phyloP scores from a whole-genome alignment of 1,140 invertebrate genomes.

The Pollicipes pollicipes region DNA sequence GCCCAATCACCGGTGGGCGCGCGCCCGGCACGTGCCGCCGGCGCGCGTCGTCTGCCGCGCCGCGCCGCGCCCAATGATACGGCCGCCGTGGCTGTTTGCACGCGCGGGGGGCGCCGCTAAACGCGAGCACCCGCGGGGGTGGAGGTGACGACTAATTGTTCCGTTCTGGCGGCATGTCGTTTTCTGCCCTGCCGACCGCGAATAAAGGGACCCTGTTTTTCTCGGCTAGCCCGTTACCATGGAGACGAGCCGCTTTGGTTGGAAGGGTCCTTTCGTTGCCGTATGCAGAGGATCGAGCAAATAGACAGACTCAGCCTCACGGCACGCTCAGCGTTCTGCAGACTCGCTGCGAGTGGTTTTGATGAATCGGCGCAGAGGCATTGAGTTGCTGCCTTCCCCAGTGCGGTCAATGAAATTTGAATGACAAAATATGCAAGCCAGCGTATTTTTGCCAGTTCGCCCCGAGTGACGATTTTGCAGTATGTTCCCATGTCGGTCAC shows the following conservation, averaged over 20 bases:
- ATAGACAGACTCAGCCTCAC: too few relatives aligned
- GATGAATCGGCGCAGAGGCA: too few relatives aligned
- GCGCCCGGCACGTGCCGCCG: not conserved
- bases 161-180: not conserved
- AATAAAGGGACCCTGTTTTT: not conserved
- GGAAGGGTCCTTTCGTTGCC: not conserved
- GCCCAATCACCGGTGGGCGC: too few relatives aligned
- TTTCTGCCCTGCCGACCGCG: not conserved
- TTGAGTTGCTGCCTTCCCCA: too few relatives aligned
- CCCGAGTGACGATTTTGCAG: too few relatives aligned
- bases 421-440: too few relatives aligned
- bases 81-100: not conserved
- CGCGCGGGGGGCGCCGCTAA: too few relatives aligned
- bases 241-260: not conserved
- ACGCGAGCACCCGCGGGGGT: not conserved
- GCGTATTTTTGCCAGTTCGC: too few relatives aligned
- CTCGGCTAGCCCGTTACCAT: not conserved
- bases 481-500: too few relatives aligned
- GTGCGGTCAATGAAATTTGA: too few relatives aligned
- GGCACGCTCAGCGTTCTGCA: too few relatives aligned
- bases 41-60: not conserved
- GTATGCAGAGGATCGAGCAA: not conserved
- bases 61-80: not conserved
- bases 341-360: too few relatives aligned
- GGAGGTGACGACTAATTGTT: not conserved